Conservation (phyloP, 2,797 vertebrate species). For the Hypotaenidia okinawae region DNA sequence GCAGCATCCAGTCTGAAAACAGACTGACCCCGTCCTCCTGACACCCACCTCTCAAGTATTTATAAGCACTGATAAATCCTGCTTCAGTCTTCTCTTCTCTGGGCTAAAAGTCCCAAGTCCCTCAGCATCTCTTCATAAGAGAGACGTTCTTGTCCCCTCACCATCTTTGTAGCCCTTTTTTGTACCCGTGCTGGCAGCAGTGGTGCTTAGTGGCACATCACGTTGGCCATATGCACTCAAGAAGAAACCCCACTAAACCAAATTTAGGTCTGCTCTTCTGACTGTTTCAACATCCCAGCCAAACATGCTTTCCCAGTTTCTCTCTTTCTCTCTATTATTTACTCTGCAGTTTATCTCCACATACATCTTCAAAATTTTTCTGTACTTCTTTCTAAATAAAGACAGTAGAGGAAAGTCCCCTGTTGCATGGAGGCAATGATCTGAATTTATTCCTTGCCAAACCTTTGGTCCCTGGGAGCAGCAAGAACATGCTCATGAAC, state of each 20-base stretch:
- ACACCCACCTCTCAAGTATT: too few species aligned
- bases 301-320: neutral
- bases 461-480: neutral
- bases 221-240: accelerated
- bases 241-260: neutral
- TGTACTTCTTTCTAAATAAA: neutral
- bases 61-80: too few species aligned
- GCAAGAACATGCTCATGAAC: neutral
- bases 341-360: neutral
- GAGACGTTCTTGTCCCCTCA: too few species aligned
- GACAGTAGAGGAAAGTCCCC: neutral
- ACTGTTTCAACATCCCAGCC: neutral
- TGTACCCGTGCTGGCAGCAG: neutral
- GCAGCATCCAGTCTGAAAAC: too few species aligned
- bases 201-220: neutral
- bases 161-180: too few species aligned
- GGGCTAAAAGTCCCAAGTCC: too few species aligned
- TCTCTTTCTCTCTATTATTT: neutral
- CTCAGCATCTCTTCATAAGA: too few species aligned
- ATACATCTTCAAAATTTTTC: neutral
- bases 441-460: neutral
- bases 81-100: too few species aligned
- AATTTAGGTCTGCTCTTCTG: neutral
- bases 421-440: neutral
- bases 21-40: too few species aligned